Evolutionary conservation across 1,140 invertebrate genomes (phyloP).

Genomic region (Solenopsis invicta): DNA sequence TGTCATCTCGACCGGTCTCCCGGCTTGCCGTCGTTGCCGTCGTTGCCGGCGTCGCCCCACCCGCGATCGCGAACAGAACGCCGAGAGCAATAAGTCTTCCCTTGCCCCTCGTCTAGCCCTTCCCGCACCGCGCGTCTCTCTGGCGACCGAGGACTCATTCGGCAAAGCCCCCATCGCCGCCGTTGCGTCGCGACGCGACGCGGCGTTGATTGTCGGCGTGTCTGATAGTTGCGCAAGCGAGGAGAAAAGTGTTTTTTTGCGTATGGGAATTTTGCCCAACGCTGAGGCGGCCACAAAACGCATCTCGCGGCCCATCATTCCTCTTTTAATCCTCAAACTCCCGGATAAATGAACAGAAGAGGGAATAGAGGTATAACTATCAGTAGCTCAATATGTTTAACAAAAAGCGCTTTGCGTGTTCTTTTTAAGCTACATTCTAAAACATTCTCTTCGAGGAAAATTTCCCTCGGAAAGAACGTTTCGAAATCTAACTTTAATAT

Average conservation of each 20-base stretch:
- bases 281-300: background rate
- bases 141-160: slow-evolving; percentile 65
- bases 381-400: too few species aligned
- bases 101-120: background rate
- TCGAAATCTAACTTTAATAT: too few species aligned
- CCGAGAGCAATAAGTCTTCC: slow-evolving; percentile 36
- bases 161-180: slow-evolving; percentile 24
- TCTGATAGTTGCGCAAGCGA: background rate
- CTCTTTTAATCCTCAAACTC: too few species aligned
- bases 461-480: too few species aligned
- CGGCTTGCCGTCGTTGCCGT: slow-evolving; percentile 60
- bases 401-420: too few species aligned
- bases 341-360: too few species aligned
- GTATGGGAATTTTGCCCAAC: too few species aligned
- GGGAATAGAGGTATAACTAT: too few species aligned
- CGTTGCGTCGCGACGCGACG: slow-evolving; percentile 3
- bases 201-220: background rate
- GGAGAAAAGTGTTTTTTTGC: background rate
- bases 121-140: slow-evolving; percentile 24
- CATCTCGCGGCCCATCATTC: too few species aligned
- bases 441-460: too few species aligned
- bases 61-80: slow-evolving; percentile 9
- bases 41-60: slow-evolving; percentile 70
- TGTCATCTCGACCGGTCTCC: slow-evolving; percentile 53
- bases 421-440: too few species aligned